Evolutionary conservation across 2,888 invertebrate genomes (phyloP).

Genomic region (Eulithis testata): DNA sequence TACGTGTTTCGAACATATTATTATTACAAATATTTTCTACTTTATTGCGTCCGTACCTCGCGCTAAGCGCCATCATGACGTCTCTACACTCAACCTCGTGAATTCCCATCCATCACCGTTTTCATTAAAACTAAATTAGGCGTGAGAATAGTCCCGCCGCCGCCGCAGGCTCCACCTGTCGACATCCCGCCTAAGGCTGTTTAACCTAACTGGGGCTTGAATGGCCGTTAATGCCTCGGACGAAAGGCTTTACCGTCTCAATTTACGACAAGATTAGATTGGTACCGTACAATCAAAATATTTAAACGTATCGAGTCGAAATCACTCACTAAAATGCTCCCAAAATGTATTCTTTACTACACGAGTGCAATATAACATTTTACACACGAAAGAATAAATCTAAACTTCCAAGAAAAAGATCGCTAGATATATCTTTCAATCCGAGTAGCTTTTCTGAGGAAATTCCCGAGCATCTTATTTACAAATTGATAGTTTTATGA

Average conservation of each 20-base stretch:
- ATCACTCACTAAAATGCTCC: too few relatives aligned
- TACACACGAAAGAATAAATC: too few relatives aligned
- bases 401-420: neutral
- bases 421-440: neutral
- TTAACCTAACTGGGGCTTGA: slow-evolving; percentile 6
- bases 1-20: too few relatives aligned
- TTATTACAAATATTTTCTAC: neutral
- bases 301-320: too few relatives aligned
- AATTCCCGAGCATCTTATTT: slow-evolving; percentile 10
- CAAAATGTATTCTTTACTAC: too few relatives aligned
- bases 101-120: slow-evolving; percentile 22
- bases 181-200: slow-evolving; percentile 7
- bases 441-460: neutral
- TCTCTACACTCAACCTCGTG: slow-evolving; percentile 6
- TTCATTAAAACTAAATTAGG: slow-evolving; percentile 31
- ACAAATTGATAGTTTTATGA: slow-evolving; percentile 5
- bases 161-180: slow-evolving; percentile 18
- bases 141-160: slow-evolving; percentile 23
- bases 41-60: slow-evolving; percentile 15
- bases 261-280: neutral
- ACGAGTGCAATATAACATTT: too few relatives aligned
- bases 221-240: neutral
- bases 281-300: too few relatives aligned
- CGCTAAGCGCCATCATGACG: neutral
- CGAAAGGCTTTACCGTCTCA: neutral